Evolutionary conservation across 2,113 vertebrate genomes (phyloP).

Genomic region (Hoplias malabaricus): DNA sequence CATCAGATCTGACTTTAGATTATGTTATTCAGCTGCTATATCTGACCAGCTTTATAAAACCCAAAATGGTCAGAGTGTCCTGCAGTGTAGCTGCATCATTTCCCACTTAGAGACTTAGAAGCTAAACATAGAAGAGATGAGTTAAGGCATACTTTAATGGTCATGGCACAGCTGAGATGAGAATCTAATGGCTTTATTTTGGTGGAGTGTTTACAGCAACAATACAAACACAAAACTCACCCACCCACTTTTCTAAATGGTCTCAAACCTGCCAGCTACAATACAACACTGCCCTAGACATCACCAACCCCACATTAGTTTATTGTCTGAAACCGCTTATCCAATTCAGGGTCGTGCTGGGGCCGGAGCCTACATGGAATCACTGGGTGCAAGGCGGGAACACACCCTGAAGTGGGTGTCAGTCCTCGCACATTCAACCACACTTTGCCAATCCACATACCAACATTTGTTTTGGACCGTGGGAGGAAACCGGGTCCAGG

Average conservation of each 20-base stretch:
- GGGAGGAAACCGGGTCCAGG: too few relatives aligned
- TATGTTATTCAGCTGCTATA: not conserved
- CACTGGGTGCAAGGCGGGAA: too few relatives aligned
- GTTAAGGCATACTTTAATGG: constrained; percentile 30
- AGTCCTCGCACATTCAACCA: too few relatives aligned
- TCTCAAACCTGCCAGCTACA: constrained; percentile 5
- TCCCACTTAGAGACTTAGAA: constrained; percentile 36
- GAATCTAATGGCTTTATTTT: constrained; percentile 37
- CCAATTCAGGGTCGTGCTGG: too few relatives aligned
- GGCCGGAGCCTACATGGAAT: too few relatives aligned
- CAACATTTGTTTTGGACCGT: too few relatives aligned
- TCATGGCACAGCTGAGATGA: constrained; percentile 5
- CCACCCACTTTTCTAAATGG: not conserved
- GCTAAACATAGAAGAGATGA: constrained; percentile 47
- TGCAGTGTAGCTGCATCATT: constrained; percentile 18
- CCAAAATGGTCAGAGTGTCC: constrained; percentile 11
- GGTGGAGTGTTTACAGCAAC: constrained; percentile 43
- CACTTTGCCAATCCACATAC: too few relatives aligned
- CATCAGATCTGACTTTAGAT: not conserved
- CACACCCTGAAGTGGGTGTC: too few relatives aligned
- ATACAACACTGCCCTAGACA: not conserved
- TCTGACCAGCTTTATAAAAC: not conserved
- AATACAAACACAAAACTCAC: not conserved
- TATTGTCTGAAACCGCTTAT: too few relatives aligned
- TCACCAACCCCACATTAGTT: too few relatives aligned